Percentiles rank a stretch among this genome's conserved stretches.
phyloP scores from a whole-genome alignment of 1,140 invertebrate species.

The Achatina immaculata region DNA sequence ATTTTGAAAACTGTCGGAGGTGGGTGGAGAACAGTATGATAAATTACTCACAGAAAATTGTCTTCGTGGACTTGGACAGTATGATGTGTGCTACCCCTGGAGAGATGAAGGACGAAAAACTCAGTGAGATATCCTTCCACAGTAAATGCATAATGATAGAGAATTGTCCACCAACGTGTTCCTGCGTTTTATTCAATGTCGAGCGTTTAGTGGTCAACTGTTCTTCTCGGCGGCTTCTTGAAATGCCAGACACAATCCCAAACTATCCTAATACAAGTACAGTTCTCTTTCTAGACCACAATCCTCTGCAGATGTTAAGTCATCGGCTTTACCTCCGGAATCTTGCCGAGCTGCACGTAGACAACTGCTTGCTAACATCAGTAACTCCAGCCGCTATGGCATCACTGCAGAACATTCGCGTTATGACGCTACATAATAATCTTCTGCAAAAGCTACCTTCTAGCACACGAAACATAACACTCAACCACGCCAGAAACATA shows the following conservation, averaged over 20 bases:
- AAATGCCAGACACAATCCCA: slow-evolving; percentile 38
- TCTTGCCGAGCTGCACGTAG: slow-evolving; percentile 32
- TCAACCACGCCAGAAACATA: slow-evolving; percentile 35
- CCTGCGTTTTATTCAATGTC: slow-evolving; percentile 24
- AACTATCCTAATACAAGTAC: neutral
- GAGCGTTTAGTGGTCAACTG: slow-evolving; percentile 36
- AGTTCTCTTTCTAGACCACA: slow-evolving; percentile 31
- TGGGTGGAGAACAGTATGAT: neutral
- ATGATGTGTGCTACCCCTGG: slow-evolving; percentile 25
- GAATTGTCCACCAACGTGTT: slow-evolving; percentile 35
- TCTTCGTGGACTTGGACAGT: slow-evolving; percentile 33
- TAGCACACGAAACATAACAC: slow-evolving; percentile 33
- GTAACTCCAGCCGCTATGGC: slow-evolving; percentile 40
- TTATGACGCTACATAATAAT: slow-evolving; percentile 42
- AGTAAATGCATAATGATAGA: slow-evolving; percentile 17
- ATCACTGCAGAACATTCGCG: slow-evolving; percentile 38
- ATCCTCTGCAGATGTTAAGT: slow-evolving; percentile 28
- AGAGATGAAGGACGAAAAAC: neutral
- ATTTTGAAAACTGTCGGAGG: slow-evolving; percentile 38
- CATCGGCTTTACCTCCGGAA: slow-evolving; percentile 37
- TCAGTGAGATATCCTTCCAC: slow-evolving; percentile 24
- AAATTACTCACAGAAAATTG: neutral
- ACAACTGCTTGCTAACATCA: slow-evolving; percentile 24
- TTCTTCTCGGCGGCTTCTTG: neutral
- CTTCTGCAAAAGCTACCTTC: slow-evolving; percentile 39